Base-by-base conservation (phyloP, 2,888 invertebrate genomes). In the Automeris io region DNA sequence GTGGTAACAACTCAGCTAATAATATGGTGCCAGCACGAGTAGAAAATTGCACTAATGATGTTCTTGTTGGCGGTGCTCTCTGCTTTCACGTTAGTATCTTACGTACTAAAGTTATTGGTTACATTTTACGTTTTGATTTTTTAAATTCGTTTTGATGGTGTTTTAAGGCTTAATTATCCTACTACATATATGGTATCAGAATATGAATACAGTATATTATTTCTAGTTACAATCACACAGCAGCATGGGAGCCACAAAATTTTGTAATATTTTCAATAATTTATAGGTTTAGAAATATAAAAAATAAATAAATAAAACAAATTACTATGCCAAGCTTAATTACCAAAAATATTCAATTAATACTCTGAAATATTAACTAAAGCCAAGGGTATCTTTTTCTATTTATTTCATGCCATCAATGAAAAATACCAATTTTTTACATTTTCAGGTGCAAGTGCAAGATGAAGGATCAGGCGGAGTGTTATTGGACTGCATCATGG, bases 51-150 rank as follows among this genome's bases (percentile, higher is more conserved):
- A 88, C 91, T 29, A 91, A 92, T 46, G 95, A 96, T 61, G 88
- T 91, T 8, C 89, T 91, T 39, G 93, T 94, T 58, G 90, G 88
- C 5, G 95, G 95, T 9, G 95, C 95, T 3, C 90, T 95, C 49
- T 92, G 94, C 54, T 96, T 95, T 92, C 92, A 93, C 65, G 93
- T 95, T 35, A 89, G 92, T 64, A 72, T 92, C 5, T n/a, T 2
- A 3, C 5, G 11, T 5, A 24, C 1, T 9, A 18, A 13, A 4
- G 5, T 6, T 34, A 25, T 23, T 32, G 92, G 33, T 26, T 25
- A 18, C 8, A 39, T 34, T 24, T 23, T 8, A 11, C 16, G 35
- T 18, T 11, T 32, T 37, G 19, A 18, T 5, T 26, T n/a, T n/a
- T n/a, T n/a, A n/a, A n/a, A n/a, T n/a, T n/a, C n/a, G n/a, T n/a